Evolutionary conservation across 2,888 invertebrate species (phyloP).

Genomic region (Apodemia duryi): DNA sequence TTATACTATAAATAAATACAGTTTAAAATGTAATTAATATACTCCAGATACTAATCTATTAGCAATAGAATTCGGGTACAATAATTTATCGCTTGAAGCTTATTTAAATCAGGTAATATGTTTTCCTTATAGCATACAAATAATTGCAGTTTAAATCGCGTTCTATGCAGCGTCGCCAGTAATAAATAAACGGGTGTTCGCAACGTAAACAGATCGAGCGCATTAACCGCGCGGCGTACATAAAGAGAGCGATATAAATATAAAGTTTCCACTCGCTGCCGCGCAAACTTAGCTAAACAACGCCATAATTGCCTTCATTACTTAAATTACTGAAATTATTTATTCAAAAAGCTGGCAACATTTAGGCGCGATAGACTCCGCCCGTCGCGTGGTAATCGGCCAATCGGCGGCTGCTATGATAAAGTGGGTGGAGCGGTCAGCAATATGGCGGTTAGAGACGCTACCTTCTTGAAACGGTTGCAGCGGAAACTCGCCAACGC

Average conservation of each 20-base stretch:
- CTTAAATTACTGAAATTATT: constrained; percentile 80
- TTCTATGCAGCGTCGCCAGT: constrained; percentile 65
- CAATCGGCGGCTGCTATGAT: constrained; percentile 49
- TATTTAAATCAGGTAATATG: constrained; percentile 64
- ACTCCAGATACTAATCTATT: constrained; percentile 1
- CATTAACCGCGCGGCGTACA: constrained; percentile 79
- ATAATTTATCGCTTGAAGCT: constrained; percentile 36
- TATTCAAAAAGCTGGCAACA: constrained; percentile 80
- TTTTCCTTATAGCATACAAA: constrained; percentile 65
- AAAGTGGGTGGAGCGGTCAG: constrained; percentile 55
- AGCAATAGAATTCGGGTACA: neutral
- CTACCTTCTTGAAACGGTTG: constrained; percentile 37
- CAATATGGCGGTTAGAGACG: constrained; percentile 69
- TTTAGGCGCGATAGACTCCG: constrained; percentile 58
- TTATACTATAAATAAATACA: too few relatives aligned
- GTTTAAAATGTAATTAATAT: neutral
- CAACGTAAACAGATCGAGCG: constrained; percentile 77
- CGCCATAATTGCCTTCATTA: constrained; percentile 80
- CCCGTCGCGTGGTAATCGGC: constrained; percentile 42
- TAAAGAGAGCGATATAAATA: constrained; percentile 78
- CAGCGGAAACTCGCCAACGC: constrained; percentile 35
- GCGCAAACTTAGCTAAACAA: constrained; percentile 80
- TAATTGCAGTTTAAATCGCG: constrained; percentile 77
- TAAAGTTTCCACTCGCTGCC: constrained; percentile 76
- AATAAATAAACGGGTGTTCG: constrained; percentile 70